Base-by-base conservation (phyloP, 2,888 invertebrate genomes). In the Coleophora deauratella region DNA sequence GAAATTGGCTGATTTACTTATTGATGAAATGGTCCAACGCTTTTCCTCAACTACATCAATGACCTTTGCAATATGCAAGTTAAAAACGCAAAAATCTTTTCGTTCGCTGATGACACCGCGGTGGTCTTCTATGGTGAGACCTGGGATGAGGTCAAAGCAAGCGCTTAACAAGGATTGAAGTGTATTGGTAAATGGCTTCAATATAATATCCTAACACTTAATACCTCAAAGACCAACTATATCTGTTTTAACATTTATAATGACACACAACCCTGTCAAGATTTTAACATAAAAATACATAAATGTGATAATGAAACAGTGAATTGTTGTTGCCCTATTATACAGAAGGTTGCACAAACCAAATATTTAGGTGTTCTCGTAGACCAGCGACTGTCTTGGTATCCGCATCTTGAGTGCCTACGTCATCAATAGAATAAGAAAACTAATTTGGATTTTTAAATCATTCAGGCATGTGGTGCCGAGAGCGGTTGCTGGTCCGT, bases 311-410 rank as follows among this genome's bases (percentile, higher is more conserved):
- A 4, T 3, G 15, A 3, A 10, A 8, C 35, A 7, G 9, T n/a
- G 8, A 35, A 35, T 9, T 44, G 44, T 12, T 4, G 27, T 1
- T 44, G 44, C 37, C n/a, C 15, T 7, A 31, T 6, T 11, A 30
- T 45, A 12, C 6, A 33, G 4, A 45, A 35, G 31, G 42, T 39
- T 1, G 9, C n/a, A 7, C 15, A 33, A 6, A 43, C 34, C 9
- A 46, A 41, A 42, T 46, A 43, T 33, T 15, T 46, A 7, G 41
- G 40, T 9, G 27, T 46, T 1, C 31, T 42, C 7, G 9, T 45
- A 9, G 42, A 43, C 27, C 41, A 45, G 30, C 27, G 35, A 1
- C 31, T 45, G 27, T 39, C 43, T 3, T 43, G 46, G 43, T 27
- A 38, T 32, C 15, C 32, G 1, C 46, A 46, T 10, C 31, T 46